Evolutionary conservation across 1,140 invertebrate species (phyloP).

Genomic region (Helicoverpa armigera): DNA sequence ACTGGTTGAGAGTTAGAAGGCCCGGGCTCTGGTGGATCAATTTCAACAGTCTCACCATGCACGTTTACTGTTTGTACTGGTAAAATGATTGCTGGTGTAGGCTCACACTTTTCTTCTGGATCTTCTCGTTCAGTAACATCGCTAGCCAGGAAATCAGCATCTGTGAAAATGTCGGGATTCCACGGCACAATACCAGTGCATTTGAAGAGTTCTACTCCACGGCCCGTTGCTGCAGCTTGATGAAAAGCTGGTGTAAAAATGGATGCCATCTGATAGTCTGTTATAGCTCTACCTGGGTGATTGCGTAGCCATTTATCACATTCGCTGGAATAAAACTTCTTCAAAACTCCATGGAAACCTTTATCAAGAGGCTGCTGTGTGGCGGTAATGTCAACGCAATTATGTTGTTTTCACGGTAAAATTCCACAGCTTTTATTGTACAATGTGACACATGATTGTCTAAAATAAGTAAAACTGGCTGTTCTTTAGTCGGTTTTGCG

Average conservation of each 20-base stretch:
- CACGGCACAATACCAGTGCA: slow-evolving; percentile 24
- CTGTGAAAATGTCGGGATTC: slow-evolving; percentile 26
- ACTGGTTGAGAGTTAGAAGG: neutral
- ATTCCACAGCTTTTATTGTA: neutral
- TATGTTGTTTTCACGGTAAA: neutral
- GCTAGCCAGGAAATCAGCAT: slow-evolving; percentile 10
- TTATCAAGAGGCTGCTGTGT: neutral
- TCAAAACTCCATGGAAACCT: slow-evolving; percentile 7
- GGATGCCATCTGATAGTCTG: neutral
- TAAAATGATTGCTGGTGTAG: neutral
- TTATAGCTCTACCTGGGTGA: neutral
- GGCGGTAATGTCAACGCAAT: slow-evolving; percentile 12
- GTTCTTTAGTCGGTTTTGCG: neutral
- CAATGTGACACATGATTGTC: slow-evolving; percentile 17
- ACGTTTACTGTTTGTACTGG: neutral
- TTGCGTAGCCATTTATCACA: slow-evolving; percentile 25
- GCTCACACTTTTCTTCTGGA: neutral
- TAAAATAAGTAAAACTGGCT: neutral
- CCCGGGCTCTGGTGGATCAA: slow-evolving; percentile 9
- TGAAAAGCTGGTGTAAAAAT: slow-evolving; percentile 17
- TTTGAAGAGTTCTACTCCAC: slow-evolving; percentile 21
- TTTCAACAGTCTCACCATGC: neutral
- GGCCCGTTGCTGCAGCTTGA: slow-evolving; percentile 1
- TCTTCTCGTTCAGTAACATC: slow-evolving; percentile 10
- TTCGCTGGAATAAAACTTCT: slow-evolving; percentile 10